Evolutionary conservation across 2,797 vertebrate species (phyloP), one percentile per base, ranked within the genome.

Genomic region (Gymnocypris eckloni): DNA sequence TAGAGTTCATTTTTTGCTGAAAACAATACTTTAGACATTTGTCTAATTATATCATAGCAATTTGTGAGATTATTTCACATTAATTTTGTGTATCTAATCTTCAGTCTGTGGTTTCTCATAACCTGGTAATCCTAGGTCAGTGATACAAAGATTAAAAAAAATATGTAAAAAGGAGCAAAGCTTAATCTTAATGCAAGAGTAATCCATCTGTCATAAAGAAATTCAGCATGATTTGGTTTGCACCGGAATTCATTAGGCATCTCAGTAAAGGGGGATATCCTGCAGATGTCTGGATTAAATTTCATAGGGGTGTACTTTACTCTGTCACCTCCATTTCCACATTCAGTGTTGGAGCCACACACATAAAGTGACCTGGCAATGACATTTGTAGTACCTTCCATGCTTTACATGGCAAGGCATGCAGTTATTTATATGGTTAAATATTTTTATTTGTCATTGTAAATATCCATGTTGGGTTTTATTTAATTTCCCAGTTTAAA

Each of bases 221-320:
- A 87, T 89, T 91, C 79, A 86, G 79, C 87, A 82, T 89, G 89
- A 91, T 91, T 87, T 89, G 81, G 86, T 89, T 86, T 87, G 83
- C 87, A 81, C 33, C 88, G 87, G 86, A 86, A 89, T 89, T 91
- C 88, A 91, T 91, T 90, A 90, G 81, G 84, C 90, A 89, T 90
- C 88, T 86, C 83, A 77, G 15, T 64, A 79, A 67, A 80, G 82
- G 76, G 82, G 75, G 84, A 79, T 87, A 88, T 91, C 87, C 89
- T 91, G 87, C 86, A 89, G 89, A 88, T 91, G 88, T 83, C 33
- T 67, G 81, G 87, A 82, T 92, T 88, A 69, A 70, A 86, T 92
- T 92, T 89, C 90, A 91, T 92, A 91, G 88, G 91, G 91, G 90
- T 33, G 75, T 87, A 76, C 85, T 89, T 91, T 86, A 82, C 69